Conservation (phyloP, 2,113 vertebrate genomes). For the Mastomys coucha region DNA sequence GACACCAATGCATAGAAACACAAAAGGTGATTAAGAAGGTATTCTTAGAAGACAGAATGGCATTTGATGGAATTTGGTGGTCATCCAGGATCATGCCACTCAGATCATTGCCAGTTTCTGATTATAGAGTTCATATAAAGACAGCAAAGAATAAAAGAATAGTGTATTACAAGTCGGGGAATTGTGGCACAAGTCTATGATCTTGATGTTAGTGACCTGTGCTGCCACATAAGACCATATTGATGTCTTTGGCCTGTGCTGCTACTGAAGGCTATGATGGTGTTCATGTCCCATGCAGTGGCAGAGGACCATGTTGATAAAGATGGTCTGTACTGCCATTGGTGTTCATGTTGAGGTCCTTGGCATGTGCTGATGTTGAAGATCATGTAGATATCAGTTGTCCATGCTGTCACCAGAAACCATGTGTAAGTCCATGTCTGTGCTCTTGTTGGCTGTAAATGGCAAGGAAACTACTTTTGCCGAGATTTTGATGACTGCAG, state of each 20-base stretch:
- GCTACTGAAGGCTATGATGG: background rate
- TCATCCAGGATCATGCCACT: background rate
- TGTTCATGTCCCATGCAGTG: background rate
- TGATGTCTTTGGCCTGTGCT: background rate
- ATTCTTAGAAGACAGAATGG: background rate
- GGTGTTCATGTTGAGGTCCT: background rate
- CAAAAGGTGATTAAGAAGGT: background rate
- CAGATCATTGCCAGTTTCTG: background rate
- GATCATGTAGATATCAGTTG: background rate
- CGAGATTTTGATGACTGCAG: background rate
- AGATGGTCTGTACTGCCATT: background rate
- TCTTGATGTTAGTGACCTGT: background rate
- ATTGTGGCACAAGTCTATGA: background rate
- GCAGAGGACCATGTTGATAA: background rate
- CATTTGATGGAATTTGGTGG: background rate
- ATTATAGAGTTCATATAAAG: background rate
- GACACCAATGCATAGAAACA: background rate
- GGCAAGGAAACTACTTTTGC: background rate
- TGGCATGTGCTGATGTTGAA: background rate
- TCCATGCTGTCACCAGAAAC: background rate
- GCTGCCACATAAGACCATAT: background rate
- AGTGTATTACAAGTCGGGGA: background rate
- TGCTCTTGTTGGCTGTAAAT: background rate
- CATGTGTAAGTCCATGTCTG: background rate
- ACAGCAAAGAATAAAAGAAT: background rate